Evolutionary conservation across 2,888 invertebrate species (phyloP).

Genomic region (Caenorhabditis macrosperma): DNA sequence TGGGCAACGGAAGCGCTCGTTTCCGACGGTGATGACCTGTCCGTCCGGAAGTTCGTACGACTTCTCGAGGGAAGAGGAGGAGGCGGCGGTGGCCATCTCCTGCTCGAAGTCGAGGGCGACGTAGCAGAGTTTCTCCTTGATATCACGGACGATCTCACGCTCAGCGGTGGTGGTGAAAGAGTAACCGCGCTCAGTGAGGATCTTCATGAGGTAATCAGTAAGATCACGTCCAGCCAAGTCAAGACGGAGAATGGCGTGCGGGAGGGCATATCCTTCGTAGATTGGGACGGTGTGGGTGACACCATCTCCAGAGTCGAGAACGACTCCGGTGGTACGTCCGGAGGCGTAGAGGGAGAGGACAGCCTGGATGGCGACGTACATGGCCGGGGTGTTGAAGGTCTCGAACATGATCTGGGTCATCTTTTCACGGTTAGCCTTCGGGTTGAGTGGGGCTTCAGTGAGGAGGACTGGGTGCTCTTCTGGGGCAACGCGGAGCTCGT

Average conservation of each 20-base stretch:
- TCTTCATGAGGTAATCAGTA: constrained; percentile 83
- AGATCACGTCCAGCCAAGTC: constrained; percentile 83
- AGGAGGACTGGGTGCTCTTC: constrained; percentile 94
- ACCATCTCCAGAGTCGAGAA: constrained; percentile 93
- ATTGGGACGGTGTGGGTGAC: constrained; percentile 88
- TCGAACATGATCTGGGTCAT: constrained; percentile 94
- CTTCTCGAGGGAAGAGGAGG: too few relatives aligned
- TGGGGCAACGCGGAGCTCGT: constrained; percentile 94
- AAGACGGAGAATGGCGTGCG: constrained; percentile 82
- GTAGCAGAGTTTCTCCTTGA: constrained; percentile 94
- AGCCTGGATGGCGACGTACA: constrained; percentile 90
- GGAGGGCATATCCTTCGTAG: constrained; percentile 86
- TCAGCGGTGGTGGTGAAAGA: constrained; percentile 81
- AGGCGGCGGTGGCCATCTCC: constrained; percentile 91
- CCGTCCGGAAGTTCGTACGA: too few relatives aligned
- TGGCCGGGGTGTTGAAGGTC: constrained; percentile 87
- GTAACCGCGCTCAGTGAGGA: constrained; percentile 82
- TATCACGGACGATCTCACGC: constrained; percentile 93
- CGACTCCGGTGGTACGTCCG: constrained; percentile 81
- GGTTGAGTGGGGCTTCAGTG: constrained; percentile 93
- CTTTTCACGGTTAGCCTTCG: constrained; percentile 95
- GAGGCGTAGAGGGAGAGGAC: constrained; percentile 93
- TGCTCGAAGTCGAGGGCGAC: constrained; percentile 98
- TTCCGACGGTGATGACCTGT: constrained; percentile 81
- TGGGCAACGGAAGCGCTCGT: constrained; percentile 90